Base-by-base conservation (phyloP, 1,140 invertebrate species). In the Drosophila elegans region DNA sequence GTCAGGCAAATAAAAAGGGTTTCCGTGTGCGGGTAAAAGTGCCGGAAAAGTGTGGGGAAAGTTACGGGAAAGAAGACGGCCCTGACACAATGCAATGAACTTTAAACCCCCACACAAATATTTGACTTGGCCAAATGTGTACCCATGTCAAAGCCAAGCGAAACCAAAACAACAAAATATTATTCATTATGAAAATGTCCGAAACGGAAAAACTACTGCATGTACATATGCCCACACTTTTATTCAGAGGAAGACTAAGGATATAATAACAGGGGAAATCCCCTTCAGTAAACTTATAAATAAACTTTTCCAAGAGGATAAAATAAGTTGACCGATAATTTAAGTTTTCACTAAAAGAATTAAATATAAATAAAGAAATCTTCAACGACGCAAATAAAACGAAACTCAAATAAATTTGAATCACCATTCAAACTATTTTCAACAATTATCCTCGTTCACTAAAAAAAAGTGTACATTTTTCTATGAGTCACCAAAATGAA, bases 81-180 rank as follows among this genome's bases (percentile, higher is more conserved):
- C 71, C 62, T 76, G 60, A 44, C 46, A 71, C 60, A 76, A 82
- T 84, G 74, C 78, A 85, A 78, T 86, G 83, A 86, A 82, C 83
- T 78, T 78, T 85, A 63, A 73, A 73, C 72, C 72, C 71, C 45
- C 34, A 39, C 59, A 68, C 64, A 62, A 62, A 57, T 78, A 67
- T 84, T 71, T 75, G 48, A 41, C 60, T 46, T 41, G 48, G 46
- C 53, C 67, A 74, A 85, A 77, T 79, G 59, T 80, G 84, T 80
- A 80, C 73, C 80, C 76, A 84, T 77, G 77, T 80, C 80, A 84
- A 73, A 78, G 34, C 25, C 39, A 25, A 71, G 53, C 53, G 46
- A 63, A 61, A 46, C 51, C 54, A 59, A 63, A 74, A 67, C 36
- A 68, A 36, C 52, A 61, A 80, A 48, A 56, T 53, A 66, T 72